Conservation (phyloP, 1,140 invertebrate genomes). For the Pectinophora gossypiella region DNA sequence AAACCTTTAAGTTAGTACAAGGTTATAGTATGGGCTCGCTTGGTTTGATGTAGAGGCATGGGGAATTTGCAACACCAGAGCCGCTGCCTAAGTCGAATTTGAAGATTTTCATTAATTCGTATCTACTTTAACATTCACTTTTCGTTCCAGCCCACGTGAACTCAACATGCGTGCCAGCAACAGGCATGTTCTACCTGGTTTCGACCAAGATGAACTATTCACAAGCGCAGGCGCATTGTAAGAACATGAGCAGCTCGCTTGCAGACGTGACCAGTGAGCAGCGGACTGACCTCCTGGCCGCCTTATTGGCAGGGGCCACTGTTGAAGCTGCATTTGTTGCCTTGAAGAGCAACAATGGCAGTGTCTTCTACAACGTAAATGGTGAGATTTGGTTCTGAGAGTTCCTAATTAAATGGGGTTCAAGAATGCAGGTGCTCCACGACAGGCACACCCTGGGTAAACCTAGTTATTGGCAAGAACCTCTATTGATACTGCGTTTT, state of each 20-base stretch:
- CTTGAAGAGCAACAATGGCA: conserved; percentile 50
- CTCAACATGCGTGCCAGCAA: conserved; percentile 74
- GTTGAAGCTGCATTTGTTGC: conserved; percentile 74
- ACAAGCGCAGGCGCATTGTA: conserved; percentile 70
- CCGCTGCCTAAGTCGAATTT: no score
- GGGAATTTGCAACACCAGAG: no score
- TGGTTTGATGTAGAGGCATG: no score
- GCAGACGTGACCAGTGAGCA: conserved; percentile 77
- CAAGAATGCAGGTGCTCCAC: no score
- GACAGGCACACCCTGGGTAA: no score
- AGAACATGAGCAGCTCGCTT: conserved; percentile 74
- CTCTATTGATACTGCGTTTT: background rate
- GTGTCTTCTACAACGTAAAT: conserved; percentile 27
- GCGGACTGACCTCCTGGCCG: conserved; percentile 75
- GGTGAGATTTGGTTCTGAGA: no score
- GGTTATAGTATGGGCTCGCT: no score
- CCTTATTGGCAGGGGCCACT: conserved; percentile 45
- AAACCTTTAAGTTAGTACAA: conserved; percentile 72
- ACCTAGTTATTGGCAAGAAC: no score
- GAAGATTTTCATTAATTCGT: no score
- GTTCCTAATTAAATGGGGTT: no score
- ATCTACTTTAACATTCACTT: no score
- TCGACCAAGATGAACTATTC: conserved; percentile 74
- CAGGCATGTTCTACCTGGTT: conserved; percentile 78
- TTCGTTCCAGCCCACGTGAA: conserved; percentile 73